phyloP scores from a whole-genome alignment of 2,888 invertebrate species.

The Volucella inflata region DNA sequence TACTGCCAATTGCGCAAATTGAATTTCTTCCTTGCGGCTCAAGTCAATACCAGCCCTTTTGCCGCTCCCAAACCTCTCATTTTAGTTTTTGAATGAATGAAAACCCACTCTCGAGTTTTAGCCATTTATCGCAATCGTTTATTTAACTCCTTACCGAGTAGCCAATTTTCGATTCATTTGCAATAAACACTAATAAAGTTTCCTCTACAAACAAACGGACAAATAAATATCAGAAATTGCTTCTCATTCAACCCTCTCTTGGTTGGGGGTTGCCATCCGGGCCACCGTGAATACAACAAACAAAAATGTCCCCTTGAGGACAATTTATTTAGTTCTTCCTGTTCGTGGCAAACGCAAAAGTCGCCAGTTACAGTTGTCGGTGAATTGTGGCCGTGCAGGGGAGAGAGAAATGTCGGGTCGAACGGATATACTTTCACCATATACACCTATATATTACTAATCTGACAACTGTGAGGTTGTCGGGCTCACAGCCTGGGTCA shows the following conservation, averaged over 20 bases:
- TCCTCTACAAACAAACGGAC: constrained; percentile 56
- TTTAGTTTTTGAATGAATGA: constrained; percentile 4
- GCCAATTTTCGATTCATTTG: constrained; percentile 72
- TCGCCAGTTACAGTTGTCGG: constrained; percentile 1
- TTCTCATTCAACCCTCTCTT: constrained; percentile 48
- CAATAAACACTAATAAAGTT: constrained; percentile 71
- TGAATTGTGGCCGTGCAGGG: neutral
- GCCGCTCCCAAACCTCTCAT: too few relatives aligned
- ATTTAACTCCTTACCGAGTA: constrained; percentile 37
- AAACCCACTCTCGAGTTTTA: constrained; percentile 25
- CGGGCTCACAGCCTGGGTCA: constrained; percentile 32
- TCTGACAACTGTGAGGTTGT: constrained; percentile 26
- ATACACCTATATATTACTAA: constrained; percentile 40
- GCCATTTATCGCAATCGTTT: constrained; percentile 44
- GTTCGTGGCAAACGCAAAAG: constrained; percentile 51
- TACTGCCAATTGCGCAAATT: constrained; percentile 39
- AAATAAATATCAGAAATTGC: constrained; percentile 65
- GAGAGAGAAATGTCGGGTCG: constrained; percentile 1
- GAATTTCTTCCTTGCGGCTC: constrained; percentile 31
- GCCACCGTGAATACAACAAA: constrained; percentile 58
- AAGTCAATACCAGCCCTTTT: constrained; percentile 23
- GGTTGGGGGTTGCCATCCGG: constrained; percentile 37
- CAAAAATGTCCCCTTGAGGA: constrained; percentile 64
- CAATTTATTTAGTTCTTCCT: constrained; percentile 71
- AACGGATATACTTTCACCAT: constrained; percentile 5